These are phyloP conservation scores for Diglossa brunneiventris DNA, from an alignment of 2,113 vertebrate species.

Conservation along the genomic window DNA sequence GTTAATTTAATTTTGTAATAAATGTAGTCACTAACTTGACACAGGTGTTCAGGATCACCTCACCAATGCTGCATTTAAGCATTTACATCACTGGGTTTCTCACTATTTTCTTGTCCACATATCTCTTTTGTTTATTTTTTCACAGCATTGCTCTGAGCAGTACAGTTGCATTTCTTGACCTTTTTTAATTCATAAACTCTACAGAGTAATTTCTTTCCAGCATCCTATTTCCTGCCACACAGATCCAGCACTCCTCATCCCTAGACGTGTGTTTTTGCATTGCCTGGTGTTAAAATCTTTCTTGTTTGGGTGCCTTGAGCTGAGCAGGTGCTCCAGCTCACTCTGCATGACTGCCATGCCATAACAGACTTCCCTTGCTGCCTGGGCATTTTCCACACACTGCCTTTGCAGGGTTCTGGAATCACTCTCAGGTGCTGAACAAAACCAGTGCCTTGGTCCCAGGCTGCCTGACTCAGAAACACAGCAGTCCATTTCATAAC, in stretches of 20 bases:
- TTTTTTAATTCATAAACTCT: neutral
- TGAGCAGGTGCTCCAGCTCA: neutral
- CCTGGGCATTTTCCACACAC: neutral
- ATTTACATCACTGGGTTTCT: neutral
- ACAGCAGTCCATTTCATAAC: neutral
- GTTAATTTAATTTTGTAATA: neutral
- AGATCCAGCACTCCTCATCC: neutral
- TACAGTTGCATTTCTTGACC: neutral
- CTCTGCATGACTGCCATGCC: neutral
- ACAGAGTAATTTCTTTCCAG: neutral
- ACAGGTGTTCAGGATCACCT: neutral
- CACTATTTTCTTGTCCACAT: neutral
- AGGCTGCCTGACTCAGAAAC: neutral
- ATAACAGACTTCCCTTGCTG: neutral
- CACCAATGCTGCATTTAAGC: neutral
- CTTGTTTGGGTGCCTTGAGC: neutral
- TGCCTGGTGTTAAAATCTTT: neutral
- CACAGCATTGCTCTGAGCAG: neutral
- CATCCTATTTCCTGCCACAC: rapidly evolving
- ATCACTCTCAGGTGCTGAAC: neutral
- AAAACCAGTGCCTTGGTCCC: neutral
- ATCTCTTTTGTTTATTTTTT: neutral
- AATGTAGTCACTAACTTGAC: neutral
- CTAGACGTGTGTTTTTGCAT: neutral
- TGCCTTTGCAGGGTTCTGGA: neutral